Conservation (phyloP, 2,888 invertebrate species). For the Cephus runcator region DNA sequence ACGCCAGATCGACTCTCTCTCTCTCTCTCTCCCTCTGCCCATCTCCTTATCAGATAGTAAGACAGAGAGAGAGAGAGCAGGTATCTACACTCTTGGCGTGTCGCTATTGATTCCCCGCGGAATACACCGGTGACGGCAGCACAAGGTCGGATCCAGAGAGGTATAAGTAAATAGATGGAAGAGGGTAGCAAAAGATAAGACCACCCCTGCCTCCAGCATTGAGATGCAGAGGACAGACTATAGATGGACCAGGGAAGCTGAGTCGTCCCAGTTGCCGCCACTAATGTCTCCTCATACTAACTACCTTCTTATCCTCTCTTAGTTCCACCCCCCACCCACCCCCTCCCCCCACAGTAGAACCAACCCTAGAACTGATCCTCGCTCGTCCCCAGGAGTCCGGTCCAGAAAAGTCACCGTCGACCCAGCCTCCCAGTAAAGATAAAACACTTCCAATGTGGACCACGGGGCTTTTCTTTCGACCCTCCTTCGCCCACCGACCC, state of each 20-base stretch:
- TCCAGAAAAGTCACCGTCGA: constrained; percentile 30
- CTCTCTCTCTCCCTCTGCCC: background rate
- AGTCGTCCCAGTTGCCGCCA: constrained; percentile 48
- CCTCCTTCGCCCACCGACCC: background rate
- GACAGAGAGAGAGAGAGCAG: background rate
- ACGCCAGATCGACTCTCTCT: background rate
- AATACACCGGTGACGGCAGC: constrained; percentile 27
- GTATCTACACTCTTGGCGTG: constrained; percentile 26
- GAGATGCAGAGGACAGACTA: constrained; percentile 9
- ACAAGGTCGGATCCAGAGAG: constrained; percentile 20
- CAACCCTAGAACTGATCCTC: background rate
- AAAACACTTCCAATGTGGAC: constrained; percentile 48
- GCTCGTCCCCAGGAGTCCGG: constrained; percentile 25
- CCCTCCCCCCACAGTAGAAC: constrained; percentile 8
- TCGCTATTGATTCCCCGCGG: constrained; percentile 47
- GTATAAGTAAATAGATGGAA: constrained; percentile 15
- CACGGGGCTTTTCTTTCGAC: constrained; percentile 32
- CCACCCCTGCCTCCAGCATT: constrained; percentile 3
- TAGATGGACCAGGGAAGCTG: constrained; percentile 33
- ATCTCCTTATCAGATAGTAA: background rate
- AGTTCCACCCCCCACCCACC: constrained; percentile 4
- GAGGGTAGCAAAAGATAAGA: constrained; percentile 10
- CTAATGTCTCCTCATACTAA: constrained; percentile 55
- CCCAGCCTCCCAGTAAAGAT: constrained; percentile 40
- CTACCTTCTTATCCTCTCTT: constrained; percentile 50